phyloP scores from a whole-genome alignment of 1,140 invertebrate genomes.

The Vanessa atalanta region DNA sequence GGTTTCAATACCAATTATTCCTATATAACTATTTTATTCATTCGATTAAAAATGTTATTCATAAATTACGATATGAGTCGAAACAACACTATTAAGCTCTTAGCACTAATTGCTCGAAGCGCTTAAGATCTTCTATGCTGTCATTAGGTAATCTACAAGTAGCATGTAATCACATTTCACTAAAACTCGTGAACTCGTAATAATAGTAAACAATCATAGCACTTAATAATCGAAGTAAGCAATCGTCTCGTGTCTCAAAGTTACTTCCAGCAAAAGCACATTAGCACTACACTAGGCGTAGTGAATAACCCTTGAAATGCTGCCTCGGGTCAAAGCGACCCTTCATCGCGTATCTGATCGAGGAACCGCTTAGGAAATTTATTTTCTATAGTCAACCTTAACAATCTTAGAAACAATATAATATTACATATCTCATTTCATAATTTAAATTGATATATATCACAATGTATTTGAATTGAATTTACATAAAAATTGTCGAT shows the following conservation, averaged over 20 bases:
- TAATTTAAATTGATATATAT: not conserved
- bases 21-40: not conserved
- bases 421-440: not conserved
- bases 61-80: too few relatives aligned
- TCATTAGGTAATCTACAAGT: too few relatives aligned
- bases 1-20: not conserved
- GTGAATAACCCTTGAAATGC: constrained; percentile 52
- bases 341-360: constrained; percentile 53
- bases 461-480: not conserved
- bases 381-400: constrained; percentile 37
- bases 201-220: not conserved
- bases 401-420: not conserved
- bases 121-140: too few relatives aligned
- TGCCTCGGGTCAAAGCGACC: constrained; percentile 54
- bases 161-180: not conserved
- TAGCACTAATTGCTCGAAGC: too few relatives aligned
- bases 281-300: constrained; percentile 58
- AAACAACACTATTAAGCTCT: too few relatives aligned
- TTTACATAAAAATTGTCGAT: too few relatives aligned
- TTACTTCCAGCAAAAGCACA: constrained; percentile 46
- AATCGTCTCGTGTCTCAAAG: constrained; percentile 16
- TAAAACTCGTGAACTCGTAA: not conserved
- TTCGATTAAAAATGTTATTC: too few relatives aligned
- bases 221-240: constrained; percentile 1
- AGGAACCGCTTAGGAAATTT: constrained; percentile 29